These are phyloP conservation scores for Leontopithecus rosalia DNA, from an alignment of 2,797 vertebrate species.

Conservation along the genomic window DNA sequence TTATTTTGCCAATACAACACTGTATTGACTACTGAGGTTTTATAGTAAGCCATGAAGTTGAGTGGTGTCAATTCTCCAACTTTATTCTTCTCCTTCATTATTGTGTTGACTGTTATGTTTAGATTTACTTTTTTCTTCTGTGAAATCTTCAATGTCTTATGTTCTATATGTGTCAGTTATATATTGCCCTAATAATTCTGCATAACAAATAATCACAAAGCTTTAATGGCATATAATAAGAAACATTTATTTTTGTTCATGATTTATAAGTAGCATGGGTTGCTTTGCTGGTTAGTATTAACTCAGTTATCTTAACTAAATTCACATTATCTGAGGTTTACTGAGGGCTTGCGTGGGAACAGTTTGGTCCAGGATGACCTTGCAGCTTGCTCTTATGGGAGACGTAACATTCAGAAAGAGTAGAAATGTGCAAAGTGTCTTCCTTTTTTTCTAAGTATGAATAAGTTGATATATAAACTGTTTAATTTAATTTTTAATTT, in stretches of 20 bases:
- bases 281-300: neutral
- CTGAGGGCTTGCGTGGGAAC: neutral
- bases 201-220: neutral
- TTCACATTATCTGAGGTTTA: neutral
- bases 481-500: neutral
- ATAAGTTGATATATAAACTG: neutral
- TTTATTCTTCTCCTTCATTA: neutral
- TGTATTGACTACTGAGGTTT: neutral
- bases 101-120: neutral
- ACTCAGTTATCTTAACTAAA: neutral
- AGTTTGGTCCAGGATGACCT: neutral
- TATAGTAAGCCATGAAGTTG: neutral
- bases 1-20: neutral
- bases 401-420: neutral
- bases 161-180: neutral
- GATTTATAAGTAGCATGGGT: neutral
- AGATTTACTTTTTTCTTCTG: neutral
- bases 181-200: neutral
- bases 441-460: neutral
- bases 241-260: neutral
- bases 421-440: neutral
- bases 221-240: neutral
- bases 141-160: neutral
- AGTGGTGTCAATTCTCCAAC: neutral
- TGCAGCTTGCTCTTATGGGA: neutral